Evolutionary conservation across 23 tunicate species (phyloP), one percentile per base, ranked within the genome.

Genomic region (Halocynthia roretzi): DNA sequence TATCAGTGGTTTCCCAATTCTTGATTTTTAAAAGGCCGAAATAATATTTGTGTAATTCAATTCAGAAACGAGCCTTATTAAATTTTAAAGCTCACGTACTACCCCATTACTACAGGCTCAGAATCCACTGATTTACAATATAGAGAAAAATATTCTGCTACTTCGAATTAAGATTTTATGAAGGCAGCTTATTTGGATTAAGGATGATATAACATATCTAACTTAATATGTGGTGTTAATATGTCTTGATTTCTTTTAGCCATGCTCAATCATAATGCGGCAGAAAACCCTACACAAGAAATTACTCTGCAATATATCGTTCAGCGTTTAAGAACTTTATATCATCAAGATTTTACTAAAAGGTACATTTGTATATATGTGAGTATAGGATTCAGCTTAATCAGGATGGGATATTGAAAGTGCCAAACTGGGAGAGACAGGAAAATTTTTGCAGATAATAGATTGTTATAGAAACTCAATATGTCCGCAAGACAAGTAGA

Each of bases 301-400:
- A 64, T 82, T 11, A 77, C 80, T 52, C 63, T 76, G 10, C 51
- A 54, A 6, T 68, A 87, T 54, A 73, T 87, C 52, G 79, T 85
- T 5, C 67, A 77, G 10, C 74, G 93, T 48, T 67, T 87, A 74
- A 69, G 77, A 22, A 71, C 67, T 11, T 61, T 87, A 9, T 82
- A 87, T 72, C 86, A 87, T 64, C 60, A 71, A 50, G 86, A 87
- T 72, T 87, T 87, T 77, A 76, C 83, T 9, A 54, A 82, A 76
- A 58, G 86, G 93, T 87, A 56, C 50, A 17, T 52, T 8, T 68
- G 51, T 17, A 31, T 5, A 56, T 18, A 9, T 5, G 15, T 56
- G 2, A 56, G 31, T 8, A 14, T 9, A 4, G 53, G 44, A 31
- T 31, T 31, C 1, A 31, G 9, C 19, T 8, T 63, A 7, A 19